Percentiles rank a stretch among this genome's conserved stretches.
phyloP scores from a whole-genome alignment of 2,888 invertebrate species.

The Drosophila cracens region DNA sequence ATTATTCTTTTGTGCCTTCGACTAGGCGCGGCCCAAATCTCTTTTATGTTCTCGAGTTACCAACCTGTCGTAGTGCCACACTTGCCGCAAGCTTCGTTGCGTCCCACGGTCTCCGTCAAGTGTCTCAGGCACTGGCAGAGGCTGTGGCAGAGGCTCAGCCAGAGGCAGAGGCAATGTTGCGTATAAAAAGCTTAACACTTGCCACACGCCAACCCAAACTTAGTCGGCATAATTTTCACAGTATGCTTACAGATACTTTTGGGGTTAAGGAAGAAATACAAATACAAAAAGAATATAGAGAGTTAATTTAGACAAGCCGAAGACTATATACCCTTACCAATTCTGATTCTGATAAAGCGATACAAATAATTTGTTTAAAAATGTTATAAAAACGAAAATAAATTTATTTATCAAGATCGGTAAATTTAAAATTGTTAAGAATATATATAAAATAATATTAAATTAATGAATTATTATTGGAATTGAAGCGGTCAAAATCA shows the following conservation, averaged over 20 bases:
- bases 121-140: conserved; percentile 4
- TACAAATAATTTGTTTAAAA: neutral
- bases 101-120: conserved; percentile 37
- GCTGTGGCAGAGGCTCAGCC: neutral
- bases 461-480: neutral
- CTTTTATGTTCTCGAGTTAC: conserved; percentile 72
- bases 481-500: no score
- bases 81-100: conserved; percentile 48
- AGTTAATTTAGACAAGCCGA: neutral
- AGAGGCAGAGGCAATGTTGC: conserved; percentile 35
- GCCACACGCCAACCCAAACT: conserved; percentile 40
- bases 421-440: neutral
- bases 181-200: conserved; percentile 66
- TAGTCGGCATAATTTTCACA: conserved; percentile 21
- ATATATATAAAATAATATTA: neutral
- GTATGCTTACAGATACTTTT: conserved; percentile 39
- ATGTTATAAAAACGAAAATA: neutral
- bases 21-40: conserved; percentile 37
- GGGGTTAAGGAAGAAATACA: conserved; percentile 1
- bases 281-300: neutral
- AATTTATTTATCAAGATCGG: neutral
- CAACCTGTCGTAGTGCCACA: conserved; percentile 51
- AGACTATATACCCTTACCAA: no score
- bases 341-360: neutral
- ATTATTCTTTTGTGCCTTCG: conserved; percentile 51